phyloP scores from a whole-genome alignment of 2,797 vertebrate genomes.

The Hippopotamyrus pictus region DNA sequence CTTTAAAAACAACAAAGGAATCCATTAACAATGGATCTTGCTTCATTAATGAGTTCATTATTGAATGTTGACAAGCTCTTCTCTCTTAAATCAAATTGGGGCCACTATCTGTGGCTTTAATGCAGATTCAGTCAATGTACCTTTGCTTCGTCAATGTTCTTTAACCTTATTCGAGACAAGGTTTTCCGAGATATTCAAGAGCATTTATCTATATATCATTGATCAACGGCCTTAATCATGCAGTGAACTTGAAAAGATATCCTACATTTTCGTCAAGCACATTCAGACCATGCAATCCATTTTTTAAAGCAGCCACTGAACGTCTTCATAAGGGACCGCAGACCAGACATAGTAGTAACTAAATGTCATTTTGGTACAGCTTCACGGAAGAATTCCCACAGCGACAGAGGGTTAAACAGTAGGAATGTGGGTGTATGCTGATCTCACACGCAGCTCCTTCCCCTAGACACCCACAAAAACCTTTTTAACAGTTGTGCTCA shows the following conservation, averaged over 20 bases:
- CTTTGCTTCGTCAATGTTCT: neutral
- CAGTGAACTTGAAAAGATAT: neutral
- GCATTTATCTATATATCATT: neutral
- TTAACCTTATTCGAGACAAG: neutral
- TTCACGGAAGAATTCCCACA: neutral
- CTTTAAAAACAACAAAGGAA: neutral
- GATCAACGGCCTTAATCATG: neutral
- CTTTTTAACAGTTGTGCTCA: neutral
- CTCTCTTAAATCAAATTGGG: neutral
- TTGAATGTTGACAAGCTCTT: conserved; percentile 18
- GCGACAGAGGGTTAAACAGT: neutral
- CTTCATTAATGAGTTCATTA: conserved; percentile 13
- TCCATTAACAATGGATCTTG: neutral
- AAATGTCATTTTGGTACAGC: neutral
- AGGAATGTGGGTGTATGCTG: neutral
- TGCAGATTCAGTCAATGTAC: neutral
- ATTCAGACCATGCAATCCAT: neutral
- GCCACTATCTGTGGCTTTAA: neutral
- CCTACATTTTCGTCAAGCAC: neutral
- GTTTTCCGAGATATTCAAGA: neutral
- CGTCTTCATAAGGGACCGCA: neutral
- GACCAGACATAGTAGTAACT: neutral
- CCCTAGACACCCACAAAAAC: neutral
- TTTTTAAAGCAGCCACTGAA: neutral
- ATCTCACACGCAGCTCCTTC: neutral